A percentile compares a stretch with the other conserved stretches of the same genome.
Evolutionary conservation across 2,113 vertebrate species (phyloP).

Genomic region (Boleophthalmus pectinirostris): DNA sequence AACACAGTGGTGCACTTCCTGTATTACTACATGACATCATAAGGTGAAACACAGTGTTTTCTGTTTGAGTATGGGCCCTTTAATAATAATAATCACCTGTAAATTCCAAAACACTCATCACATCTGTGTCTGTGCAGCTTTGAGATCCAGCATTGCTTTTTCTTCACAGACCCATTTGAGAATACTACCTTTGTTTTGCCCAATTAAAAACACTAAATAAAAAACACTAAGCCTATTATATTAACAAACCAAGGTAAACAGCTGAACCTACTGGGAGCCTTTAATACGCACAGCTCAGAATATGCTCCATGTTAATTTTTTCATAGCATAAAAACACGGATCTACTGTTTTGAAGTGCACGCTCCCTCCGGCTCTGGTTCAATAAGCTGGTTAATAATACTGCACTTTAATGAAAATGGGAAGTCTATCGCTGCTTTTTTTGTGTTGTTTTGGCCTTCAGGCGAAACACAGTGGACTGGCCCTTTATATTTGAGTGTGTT

Average conservation of each 20-base stretch:
- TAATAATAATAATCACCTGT: too few species aligned
- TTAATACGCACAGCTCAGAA: not conserved
- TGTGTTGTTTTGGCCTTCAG: conserved; percentile 9
- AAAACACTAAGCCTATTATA: conserved; percentile 16
- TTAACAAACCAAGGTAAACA: conserved; percentile 9
- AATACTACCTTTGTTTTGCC: not conserved
- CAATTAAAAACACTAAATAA: conserved; percentile 5
- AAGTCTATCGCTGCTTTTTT: not conserved
- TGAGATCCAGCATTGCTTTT: not conserved
- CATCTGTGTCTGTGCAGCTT: not conserved
- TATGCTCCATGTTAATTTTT: not conserved
- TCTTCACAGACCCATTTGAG: not conserved
- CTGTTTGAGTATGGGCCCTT: too few species aligned
- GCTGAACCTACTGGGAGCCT: conserved; percentile 1
- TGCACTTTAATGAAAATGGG: not conserved
- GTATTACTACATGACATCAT: too few species aligned
- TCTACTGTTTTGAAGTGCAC: not conserved
- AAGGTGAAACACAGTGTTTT: too few species aligned
- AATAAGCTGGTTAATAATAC: not conserved
- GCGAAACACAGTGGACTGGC: conserved; percentile 2
- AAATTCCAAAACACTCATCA: too few species aligned
- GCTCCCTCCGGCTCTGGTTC: not conserved
- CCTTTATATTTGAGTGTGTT: not conserved
- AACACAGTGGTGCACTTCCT: too few species aligned
- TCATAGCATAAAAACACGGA: conserved; percentile 3